phyloP scores from a whole-genome alignment of 92 coral and sea anemone species.

The Palythoa grandis region DNA sequence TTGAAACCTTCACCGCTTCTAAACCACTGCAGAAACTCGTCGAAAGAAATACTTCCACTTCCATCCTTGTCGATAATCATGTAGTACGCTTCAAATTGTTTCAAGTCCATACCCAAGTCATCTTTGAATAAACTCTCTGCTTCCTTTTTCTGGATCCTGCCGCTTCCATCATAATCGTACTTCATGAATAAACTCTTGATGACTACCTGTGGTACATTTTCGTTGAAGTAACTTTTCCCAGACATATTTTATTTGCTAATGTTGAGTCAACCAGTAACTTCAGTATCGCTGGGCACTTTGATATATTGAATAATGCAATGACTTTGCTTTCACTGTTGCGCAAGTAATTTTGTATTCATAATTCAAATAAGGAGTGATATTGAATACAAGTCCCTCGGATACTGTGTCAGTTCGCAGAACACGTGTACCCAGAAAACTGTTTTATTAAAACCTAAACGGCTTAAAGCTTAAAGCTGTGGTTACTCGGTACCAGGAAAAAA shows the following conservation, averaged over 20 bases:
- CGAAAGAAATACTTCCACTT: slow-evolving; percentile 69
- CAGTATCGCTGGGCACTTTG: neutral
- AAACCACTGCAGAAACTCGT: slow-evolving; percentile 83
- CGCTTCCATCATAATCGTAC: slow-evolving; percentile 81
- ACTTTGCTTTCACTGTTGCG: neutral
- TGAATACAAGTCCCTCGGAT: too few species aligned
- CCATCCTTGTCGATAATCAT: slow-evolving; percentile 90
- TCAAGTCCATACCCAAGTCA: slow-evolving; percentile 77
- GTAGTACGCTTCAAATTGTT: slow-evolving; percentile 75
- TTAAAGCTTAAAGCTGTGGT: too few species aligned
- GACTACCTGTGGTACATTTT: slow-evolving; percentile 74
- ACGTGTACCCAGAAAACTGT: too few species aligned
- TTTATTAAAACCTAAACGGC: too few species aligned
- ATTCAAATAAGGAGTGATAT: neutral
- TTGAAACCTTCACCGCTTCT: slow-evolving; percentile 68
- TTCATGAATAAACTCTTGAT: slow-evolving; percentile 80
- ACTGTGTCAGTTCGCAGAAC: too few species aligned
- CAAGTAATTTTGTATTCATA: neutral
- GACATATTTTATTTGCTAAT: slow-evolving; percentile 31
- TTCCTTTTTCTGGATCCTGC: slow-evolving; percentile 69
- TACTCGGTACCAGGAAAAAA: too few species aligned
- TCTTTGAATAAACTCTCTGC: slow-evolving; percentile 54
- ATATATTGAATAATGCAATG: neutral
- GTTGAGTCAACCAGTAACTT: neutral
- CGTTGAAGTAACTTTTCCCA: slow-evolving; percentile 67